Base-by-base conservation (phyloP, 2,113 vertebrate species). In the Ranitomeya variabilis region DNA sequence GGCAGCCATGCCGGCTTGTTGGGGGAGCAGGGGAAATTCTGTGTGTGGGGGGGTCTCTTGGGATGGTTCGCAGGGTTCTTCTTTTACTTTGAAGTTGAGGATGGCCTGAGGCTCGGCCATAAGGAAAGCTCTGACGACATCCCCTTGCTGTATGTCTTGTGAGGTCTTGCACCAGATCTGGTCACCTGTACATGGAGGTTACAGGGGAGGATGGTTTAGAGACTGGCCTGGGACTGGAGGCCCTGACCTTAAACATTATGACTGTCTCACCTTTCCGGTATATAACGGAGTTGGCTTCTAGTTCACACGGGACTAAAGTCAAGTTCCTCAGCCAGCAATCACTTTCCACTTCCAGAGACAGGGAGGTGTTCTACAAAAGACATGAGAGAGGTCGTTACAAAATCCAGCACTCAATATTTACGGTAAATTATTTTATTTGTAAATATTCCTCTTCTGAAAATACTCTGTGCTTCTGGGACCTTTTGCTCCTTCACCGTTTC, bases 1-100 rank as follows among this genome's bases (percentile, higher is more conserved):
- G 90, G 98, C 97, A 0, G 98, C 98, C 98, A 99, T 99, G 92
- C 98, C 98, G 0, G 98, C 98, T 89, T 99, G 98, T 94, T 99
- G 98, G 0, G 98, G 98, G 87, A 99, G 96, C 51, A 99, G 96
- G 94, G 98, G 97, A 92, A 99, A 98, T 84, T 99, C 98, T 0
- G 97, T 91, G 91, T 89, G 96, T 52, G 94, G 86, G 0, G 94
- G 90, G 0, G 95, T 95, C 0, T 94, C 95, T 91, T 95, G 95
- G 0, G 90, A 26, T 0, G 94, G 83, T 59, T 97, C 97, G 0
- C 55, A 59, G 0, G 91, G 90, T 73, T 95, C 95, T 0, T 95
- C 91, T 83, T 97, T 97, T 90, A 94, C 91, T 0, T 52, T 14
- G 67, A 91, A 94, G 91, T 91, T 91, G 92, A 45, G 88, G 90